phyloP scores from a whole-genome alignment of 2,888 invertebrate genomes.

The Dynastes tityus region DNA sequence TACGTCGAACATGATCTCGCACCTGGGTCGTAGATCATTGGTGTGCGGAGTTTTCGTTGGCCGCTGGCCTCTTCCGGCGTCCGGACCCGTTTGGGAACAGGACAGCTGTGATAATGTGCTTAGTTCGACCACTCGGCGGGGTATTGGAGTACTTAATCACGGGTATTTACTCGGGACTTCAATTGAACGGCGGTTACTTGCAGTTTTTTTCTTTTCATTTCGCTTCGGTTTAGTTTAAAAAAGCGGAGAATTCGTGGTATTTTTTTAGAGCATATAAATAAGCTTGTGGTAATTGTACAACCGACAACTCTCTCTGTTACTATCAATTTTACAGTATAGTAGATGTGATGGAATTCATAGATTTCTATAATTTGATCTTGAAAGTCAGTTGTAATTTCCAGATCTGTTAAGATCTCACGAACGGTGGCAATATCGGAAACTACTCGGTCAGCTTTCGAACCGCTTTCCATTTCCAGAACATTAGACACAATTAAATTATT shows the following conservation, averaged over 20 bases:
- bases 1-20: slow-evolving; percentile 63
- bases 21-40: slow-evolving; percentile 65
- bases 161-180: slow-evolving; percentile 1
- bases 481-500: no score
- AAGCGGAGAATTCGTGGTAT: neutral
- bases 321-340: no score
- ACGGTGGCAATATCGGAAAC: no score
- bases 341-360: no score
- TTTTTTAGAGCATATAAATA: no score
- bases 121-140: slow-evolving; percentile 58
- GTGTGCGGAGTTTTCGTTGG: slow-evolving; percentile 44
- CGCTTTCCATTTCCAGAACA: no score
- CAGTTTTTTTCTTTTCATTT: slow-evolving; percentile 9
- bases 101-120: slow-evolving; percentile 62
- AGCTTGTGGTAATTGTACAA: no score
- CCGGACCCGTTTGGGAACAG: slow-evolving; percentile 54
- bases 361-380: no score
- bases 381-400: no score
- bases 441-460: no score
- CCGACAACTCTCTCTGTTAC: no score
- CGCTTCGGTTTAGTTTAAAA: neutral
- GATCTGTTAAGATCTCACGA: no score
- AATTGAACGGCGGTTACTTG: slow-evolving; percentile 25
- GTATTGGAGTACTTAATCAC: slow-evolving; percentile 58
- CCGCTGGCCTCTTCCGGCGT: slow-evolving; percentile 54